Conservation (phyloP, 2,797 vertebrate genomes). For the Clangula hyemalis region DNA sequence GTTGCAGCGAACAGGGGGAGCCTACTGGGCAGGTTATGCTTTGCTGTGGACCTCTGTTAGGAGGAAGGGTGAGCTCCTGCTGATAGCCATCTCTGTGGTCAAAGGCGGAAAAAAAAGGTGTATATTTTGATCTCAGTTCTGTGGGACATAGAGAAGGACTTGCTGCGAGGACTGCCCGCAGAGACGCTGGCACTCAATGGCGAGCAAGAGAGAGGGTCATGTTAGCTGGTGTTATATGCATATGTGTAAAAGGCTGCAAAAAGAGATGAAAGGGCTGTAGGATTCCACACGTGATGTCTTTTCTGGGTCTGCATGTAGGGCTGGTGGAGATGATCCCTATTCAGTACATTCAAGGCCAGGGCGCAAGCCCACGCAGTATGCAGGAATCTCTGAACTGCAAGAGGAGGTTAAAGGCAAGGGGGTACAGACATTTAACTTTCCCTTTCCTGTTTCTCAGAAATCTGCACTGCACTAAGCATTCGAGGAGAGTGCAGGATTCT, state of each 20-base stretch:
- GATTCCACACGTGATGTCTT: neutral
- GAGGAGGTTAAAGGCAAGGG: neutral
- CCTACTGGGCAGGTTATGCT: neutral
- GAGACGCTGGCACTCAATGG: neutral
- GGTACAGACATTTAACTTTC: neutral
- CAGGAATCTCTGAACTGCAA: neutral
- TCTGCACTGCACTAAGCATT: neutral
- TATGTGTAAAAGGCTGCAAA: neutral
- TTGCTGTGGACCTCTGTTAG: neutral
- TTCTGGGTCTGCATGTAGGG: neutral
- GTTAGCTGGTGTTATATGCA: neutral
- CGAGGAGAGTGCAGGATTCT: neutral
- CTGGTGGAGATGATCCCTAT: neutral
- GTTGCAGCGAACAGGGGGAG: rapidly evolving
- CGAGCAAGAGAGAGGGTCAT: neutral
- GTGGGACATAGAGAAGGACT: neutral
- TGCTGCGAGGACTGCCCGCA: neutral
- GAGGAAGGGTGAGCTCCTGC: neutral
- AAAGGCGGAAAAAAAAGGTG: neutral
- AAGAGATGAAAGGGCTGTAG: neutral
- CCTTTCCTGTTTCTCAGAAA: neutral
- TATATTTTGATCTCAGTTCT: neutral
- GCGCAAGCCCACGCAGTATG: neutral
- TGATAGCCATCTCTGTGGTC: neutral
- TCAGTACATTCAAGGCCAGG: neutral